phyloP scores from a whole-genome alignment of 2,797 vertebrate species.

The Sebastes steindachneri region DNA sequence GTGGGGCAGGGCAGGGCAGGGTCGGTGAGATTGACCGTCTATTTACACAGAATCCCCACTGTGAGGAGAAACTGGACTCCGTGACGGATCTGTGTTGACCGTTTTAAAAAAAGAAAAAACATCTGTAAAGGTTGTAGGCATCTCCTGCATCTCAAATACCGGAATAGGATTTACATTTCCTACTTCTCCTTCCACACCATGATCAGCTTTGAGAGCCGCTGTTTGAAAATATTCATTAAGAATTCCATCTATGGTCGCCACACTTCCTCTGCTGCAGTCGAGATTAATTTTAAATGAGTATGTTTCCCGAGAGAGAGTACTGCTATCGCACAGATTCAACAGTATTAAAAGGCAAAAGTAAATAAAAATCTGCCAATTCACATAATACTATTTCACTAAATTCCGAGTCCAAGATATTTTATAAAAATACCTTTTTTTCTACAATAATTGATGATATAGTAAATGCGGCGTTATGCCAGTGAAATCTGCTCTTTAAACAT shows the following conservation, averaged over 20 bases:
- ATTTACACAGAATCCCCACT: conserved; percentile 29
- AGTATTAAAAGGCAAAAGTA: conserved; percentile 76
- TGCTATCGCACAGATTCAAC: conserved; percentile 66
- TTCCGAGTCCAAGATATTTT: conserved; percentile 74
- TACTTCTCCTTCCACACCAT: background rate
- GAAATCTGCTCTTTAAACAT: conserved; percentile 86
- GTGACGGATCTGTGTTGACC: background rate
- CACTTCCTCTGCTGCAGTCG: conserved; percentile 4
- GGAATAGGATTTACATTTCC: background rate
- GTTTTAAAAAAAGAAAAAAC: background rate
- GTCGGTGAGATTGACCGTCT: conserved; percentile 2
- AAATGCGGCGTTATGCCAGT: conserved; percentile 77
- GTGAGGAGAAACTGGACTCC: conserved; percentile 1
- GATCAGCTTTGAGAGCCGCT: conserved; percentile 9
- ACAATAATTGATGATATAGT: conserved; percentile 77
- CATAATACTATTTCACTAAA: conserved; percentile 70
- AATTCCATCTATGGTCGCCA: background rate
- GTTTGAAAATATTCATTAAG: conserved; percentile 26
- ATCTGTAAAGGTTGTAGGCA: background rate
- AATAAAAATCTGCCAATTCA: conserved; percentile 75
- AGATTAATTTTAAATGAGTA: conserved; percentile 32
- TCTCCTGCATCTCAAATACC: background rate
- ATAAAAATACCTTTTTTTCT: conserved; percentile 85
- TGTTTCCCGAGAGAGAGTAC: conserved; percentile 63
- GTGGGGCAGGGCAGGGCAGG: background rate